Percentiles rank a stretch among this genome's conserved stretches.
Conservation (phyloP, 2,113 vertebrate species). For the Carollia perspicillata region DNA sequence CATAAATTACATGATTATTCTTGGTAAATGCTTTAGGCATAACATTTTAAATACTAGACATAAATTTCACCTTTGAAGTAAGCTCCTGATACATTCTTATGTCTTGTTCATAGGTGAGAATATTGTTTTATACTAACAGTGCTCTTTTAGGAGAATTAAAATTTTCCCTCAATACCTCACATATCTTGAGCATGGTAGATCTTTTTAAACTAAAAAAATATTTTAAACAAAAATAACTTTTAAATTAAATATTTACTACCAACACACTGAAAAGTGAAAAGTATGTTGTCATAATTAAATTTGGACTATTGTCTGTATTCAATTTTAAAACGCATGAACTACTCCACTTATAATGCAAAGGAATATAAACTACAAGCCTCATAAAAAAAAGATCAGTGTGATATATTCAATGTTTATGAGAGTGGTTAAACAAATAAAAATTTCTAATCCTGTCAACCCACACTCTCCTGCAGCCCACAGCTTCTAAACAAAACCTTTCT, state of each 20-base stretch:
- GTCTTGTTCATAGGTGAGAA: conserved; percentile 44
- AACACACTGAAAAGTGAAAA: background rate
- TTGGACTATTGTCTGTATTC: background rate
- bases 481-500: background rate
- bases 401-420: background rate
- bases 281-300: background rate
- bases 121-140: conserved; percentile 23
- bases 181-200: conserved; percentile 45
- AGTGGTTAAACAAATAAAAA: background rate
- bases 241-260: conserved; percentile 41
- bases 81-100: background rate
- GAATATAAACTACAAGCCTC: conserved; percentile 8
- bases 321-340: background rate
- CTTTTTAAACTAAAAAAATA: conserved; percentile 60
- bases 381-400: background rate
- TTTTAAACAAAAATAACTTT: conserved; percentile 55
- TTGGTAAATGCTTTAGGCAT: conserved; percentile 20
- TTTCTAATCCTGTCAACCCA: background rate
- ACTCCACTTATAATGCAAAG: background rate
- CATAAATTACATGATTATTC: conserved; percentile 1
- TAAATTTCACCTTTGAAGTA: conserved; percentile 25
- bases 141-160: conserved; percentile 21
- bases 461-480: background rate
- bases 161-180: conserved; percentile 10
- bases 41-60: conserved; percentile 4